Evolutionary conservation across 2,113 vertebrate species (phyloP).

Genomic region (Steatornis caripensis): DNA sequence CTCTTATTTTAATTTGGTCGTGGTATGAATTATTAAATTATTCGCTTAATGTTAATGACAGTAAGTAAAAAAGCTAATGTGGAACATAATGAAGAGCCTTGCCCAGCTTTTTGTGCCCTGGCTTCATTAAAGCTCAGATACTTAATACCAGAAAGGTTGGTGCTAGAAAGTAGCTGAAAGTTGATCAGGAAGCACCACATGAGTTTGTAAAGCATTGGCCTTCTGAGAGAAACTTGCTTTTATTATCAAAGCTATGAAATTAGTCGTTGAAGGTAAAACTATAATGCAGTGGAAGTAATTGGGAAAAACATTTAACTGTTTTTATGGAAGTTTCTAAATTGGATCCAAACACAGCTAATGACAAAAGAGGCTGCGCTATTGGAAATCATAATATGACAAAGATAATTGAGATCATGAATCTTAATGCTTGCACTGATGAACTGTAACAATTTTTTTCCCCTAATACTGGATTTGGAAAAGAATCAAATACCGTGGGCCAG

Average conservation of each 20-base stretch:
- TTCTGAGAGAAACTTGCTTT: not conserved
- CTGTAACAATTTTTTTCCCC: not conserved
- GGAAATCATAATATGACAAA: not conserved
- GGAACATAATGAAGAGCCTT: not conserved
- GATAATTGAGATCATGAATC: not conserved
- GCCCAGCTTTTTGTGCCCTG: not conserved
- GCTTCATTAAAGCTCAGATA: not conserved
- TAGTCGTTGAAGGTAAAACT: not conserved
- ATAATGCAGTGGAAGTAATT: not conserved
- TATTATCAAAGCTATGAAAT: not conserved
- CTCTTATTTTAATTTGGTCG: not conserved
- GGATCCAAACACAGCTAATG: not conserved
- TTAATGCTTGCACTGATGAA: not conserved
- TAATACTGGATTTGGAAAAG: not conserved
- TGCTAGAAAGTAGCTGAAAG: not conserved
- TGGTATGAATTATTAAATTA: not conserved
- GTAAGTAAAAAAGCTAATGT: not conserved
- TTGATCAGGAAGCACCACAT: not conserved
- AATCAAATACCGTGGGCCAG: not conserved
- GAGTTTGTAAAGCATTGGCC: not conserved
- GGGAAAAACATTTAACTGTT: not conserved
- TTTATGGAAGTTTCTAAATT: not conserved
- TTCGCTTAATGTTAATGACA: not conserved
- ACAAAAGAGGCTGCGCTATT: not conserved
- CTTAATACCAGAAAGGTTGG: not conserved